A percentile compares a stretch with the other conserved stretches of the same genome.
These are phyloP conservation scores for Chlorodrepanis virens DNA, from an alignment of 2,113 vertebrate species.

Conservation along the genomic window DNA sequence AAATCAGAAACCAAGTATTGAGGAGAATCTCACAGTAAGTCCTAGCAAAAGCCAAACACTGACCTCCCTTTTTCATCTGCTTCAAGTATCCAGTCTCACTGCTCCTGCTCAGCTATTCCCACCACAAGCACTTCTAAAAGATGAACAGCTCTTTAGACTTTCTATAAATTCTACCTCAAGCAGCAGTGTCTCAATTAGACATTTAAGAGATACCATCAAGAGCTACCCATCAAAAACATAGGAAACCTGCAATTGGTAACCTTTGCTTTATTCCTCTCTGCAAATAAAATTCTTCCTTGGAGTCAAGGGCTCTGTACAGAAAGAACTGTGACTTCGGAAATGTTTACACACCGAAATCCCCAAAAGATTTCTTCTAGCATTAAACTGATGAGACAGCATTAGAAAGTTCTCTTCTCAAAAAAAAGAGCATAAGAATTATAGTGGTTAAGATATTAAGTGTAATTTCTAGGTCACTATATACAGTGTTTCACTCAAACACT, in stretches of 20 bases:
- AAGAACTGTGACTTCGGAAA: neutral
- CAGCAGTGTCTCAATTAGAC: neutral
- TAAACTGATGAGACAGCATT: neutral
- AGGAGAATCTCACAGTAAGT: neutral
- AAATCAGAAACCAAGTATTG: neutral
- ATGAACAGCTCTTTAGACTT: neutral
- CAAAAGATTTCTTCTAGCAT: neutral
- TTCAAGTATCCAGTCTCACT: neutral
- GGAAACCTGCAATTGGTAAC: neutral
- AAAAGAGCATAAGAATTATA: neutral
- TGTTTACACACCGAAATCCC: neutral
- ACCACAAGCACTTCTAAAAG: neutral
- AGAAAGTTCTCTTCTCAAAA: neutral
- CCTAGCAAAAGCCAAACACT: neutral
- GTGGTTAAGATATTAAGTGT: neutral
- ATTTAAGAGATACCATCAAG: neutral
- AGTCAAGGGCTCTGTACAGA: neutral
- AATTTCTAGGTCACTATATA: neutral
- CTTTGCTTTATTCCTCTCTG: neutral
- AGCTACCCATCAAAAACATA: neutral
- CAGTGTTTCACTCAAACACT: neutral
- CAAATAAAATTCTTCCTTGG: neutral
- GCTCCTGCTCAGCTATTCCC: neutral
- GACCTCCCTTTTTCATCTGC: neutral
- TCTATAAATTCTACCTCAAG: neutral